Base-by-base conservation (phyloP, 2,888 invertebrate genomes). In the Athrips mouffetella region DNA sequence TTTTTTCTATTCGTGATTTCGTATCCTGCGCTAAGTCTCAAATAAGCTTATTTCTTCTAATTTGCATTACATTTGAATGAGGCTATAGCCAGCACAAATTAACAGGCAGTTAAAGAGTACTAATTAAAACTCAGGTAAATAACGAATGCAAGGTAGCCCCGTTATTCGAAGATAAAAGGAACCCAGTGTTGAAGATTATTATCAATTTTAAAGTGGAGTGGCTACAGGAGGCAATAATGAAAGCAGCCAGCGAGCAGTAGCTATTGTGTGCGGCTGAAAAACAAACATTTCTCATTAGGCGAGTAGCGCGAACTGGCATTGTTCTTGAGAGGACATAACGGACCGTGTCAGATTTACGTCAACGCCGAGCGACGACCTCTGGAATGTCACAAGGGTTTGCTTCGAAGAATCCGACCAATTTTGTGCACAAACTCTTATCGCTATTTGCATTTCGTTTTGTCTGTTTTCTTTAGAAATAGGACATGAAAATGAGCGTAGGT, bases 241-340 rank as follows among this genome's bases (percentile, higher is more conserved):
- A 76, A 73, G 74, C 69, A 67, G 73, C n/a, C 73, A 70, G 74
- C 75, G 76, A 77, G 74, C 67, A 74, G 68, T 72, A 69, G 66
- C 79, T 69, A 85, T 85, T 86, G 85, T 82, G 71, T 71, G 58
- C 69, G 68, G 69, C 67, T 77, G 72, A 80, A 86, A 75, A 85
- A 83, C 85, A 85, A 87, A 85, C 83, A 86, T 82, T 87, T 85
- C 81, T 83, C 85, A 85, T 84, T 84, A 86, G 76, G 67, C 74
- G 80, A 80, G 80, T 78, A 77, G 76, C 77, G 75, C 72, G 77
- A 80, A 81, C 73, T 73, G 62, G 72, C 72, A 86, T 87, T 87
- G 87, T 87, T 84, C 78, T 79, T 68, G 67, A 63, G 77, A 77
- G 77, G 80, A 80, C 76, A 85, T 86, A 86, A 86, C 83, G 87